Evolutionary conservation across 2,113 vertebrate species (phyloP).

Genomic region (Zosterops lateralis): DNA sequence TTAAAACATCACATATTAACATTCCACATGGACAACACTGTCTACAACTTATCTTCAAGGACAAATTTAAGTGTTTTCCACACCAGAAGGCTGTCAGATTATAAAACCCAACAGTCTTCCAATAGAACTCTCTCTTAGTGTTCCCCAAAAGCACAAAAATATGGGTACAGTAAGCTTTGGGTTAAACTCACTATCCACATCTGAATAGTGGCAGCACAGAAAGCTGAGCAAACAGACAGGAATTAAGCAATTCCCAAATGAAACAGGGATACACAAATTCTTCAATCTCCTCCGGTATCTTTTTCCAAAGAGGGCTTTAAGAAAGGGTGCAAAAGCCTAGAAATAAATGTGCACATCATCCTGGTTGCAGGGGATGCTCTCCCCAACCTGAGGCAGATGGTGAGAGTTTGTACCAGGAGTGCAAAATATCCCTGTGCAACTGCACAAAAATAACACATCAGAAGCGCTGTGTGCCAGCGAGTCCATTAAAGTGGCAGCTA

Average conservation of each 20-base stretch:
- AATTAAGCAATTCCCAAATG: background rate
- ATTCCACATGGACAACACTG: background rate
- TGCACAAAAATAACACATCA: background rate
- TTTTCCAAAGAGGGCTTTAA: background rate
- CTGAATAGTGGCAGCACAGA: background rate
- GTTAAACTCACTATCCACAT: background rate
- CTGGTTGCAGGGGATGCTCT: background rate
- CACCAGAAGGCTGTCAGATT: rapidly evolving
- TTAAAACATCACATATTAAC: background rate
- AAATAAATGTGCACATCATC: background rate
- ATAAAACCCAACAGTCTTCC: background rate
- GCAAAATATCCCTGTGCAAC: background rate
- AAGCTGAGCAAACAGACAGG: background rate
- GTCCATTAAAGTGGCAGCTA: background rate
- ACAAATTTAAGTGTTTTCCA: background rate
- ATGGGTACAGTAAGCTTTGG: background rate
- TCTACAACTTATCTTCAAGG: background rate
- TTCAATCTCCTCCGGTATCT: background rate
- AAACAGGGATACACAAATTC: background rate
- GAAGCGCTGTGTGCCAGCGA: background rate
- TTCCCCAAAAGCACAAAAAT: background rate
- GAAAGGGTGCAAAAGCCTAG: background rate
- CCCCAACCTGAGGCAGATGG: background rate
- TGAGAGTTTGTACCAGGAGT: background rate
- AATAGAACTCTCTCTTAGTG: background rate